Evolutionary conservation across 2,888 invertebrate species (phyloP), one percentile per base, ranked within the genome.

Genomic region (Eupithecia insigniata): DNA sequence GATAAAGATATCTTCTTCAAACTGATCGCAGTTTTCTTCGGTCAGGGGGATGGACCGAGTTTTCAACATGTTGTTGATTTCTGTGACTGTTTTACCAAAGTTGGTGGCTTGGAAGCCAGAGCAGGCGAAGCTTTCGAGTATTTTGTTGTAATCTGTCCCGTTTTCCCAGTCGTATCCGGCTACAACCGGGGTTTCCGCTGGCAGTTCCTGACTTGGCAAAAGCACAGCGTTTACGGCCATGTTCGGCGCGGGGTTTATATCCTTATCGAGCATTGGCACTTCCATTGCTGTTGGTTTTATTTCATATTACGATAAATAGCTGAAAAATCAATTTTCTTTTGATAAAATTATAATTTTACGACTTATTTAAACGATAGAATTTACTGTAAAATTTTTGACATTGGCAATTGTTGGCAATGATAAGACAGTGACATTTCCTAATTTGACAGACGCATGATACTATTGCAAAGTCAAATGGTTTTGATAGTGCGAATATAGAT

Each of bases 51-150:
- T 89, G 18, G 95, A 95, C 79, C 98, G 96, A 83, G 96, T 96
- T 87, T 96, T 95, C 67, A 98, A 94, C 99, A 99, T 99, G 95
- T 96, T 97, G 82, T 98, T 97, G 75, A 99, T 97, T 95, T 99
- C 99, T 68, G 96, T 95, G 0, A 99, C 96, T 0, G 99, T 98
- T 83, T 96, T 92, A 0, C 98, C 99, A 87, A 99, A 97, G 94
- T 97, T 98, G 0, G 99, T 99, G 0, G 99, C 99, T 95, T 99
- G 99, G 90, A 99, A 99, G n/a, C 99, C 99, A 28, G 97, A 97
- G 71, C 95, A 94, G 39, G 95, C 88, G 88, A 97, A 99, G 36
- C 97, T 96, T 78, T 97, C 95, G 61, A 99, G 95, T 70, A 99
- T 91, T 83, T 96, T 96, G 78, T 97, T 96, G 88, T 98, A 99